phyloP scores from a whole-genome alignment of 23 tunicate species.

The Botrylloides violaceus region DNA sequence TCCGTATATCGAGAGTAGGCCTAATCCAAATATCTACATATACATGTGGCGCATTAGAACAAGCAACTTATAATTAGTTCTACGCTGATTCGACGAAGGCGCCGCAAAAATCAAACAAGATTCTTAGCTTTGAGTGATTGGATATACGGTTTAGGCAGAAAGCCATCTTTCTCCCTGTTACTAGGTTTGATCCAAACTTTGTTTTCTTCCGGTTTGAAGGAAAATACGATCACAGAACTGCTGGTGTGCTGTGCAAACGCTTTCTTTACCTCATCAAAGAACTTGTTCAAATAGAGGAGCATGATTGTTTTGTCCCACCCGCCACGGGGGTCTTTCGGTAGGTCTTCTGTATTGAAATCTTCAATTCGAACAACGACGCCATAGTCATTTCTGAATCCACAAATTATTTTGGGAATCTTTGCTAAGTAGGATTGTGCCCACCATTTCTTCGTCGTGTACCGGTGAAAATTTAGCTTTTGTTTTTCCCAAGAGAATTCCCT shows the following conservation, averaged over 20 bases:
- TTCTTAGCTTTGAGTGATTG: neutral
- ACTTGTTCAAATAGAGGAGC: slow-evolving; percentile 41
- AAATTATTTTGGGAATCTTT: slow-evolving; percentile 68
- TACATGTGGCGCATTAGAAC: no score
- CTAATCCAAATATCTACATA: no score
- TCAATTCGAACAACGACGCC: slow-evolving; percentile 34
- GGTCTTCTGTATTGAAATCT: slow-evolving; percentile 28
- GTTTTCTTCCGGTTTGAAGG: neutral
- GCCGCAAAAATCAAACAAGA: no score
- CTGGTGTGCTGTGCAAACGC: neutral
- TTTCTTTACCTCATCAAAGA: slow-evolving; percentile 4
- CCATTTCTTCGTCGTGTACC: slow-evolving; percentile 73
- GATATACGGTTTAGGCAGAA: slow-evolving; percentile 11
- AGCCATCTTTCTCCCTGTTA: neutral
- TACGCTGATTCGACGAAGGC: no score
- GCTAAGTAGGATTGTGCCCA: slow-evolving; percentile 86
- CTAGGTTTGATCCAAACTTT: neutral
- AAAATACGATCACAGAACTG: neutral
- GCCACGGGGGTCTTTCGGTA: slow-evolving; percentile 33
- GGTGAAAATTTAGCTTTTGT: slow-evolving; percentile 72
- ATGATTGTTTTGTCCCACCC: slow-evolving; percentile 44
- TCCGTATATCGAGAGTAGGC: no score
- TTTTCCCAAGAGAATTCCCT: slow-evolving; percentile 32
- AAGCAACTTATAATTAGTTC: no score
- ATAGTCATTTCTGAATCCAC: slow-evolving; percentile 82